Percentiles rank a stretch among this genome's conserved stretches.
These are phyloP conservation scores for Artemia sinica DNA, from an alignment of 2,888 invertebrate genomes.

Conservation along the genomic window DNA sequence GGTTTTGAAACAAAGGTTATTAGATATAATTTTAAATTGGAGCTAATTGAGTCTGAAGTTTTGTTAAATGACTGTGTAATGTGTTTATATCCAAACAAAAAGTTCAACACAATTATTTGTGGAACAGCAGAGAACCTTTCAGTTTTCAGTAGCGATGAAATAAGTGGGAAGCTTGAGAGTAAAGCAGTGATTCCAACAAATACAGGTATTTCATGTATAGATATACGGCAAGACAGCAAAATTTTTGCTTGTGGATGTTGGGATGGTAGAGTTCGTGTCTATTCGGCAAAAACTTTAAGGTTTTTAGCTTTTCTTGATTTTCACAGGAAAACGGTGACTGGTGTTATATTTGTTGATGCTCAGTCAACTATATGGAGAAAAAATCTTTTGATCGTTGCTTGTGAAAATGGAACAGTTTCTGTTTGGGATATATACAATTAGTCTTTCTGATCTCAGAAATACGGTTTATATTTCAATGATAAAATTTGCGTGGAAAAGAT, in stretches of 20 bases:
- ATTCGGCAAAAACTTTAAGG: neutral
- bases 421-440: conserved; percentile 6
- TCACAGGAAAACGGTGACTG: neutral
- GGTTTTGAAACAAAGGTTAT: conserved; percentile 13
- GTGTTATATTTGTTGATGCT: neutral
- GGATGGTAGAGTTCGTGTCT: conserved; percentile 5
- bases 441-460: neutral
- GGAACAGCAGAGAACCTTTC: conserved; percentile 10
- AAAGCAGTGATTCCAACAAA: neutral
- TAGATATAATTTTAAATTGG: neutral
- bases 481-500: too few relatives aligned
- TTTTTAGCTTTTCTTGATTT: neutral
- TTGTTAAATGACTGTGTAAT: neutral
- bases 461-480: too few relatives aligned
- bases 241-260: neutral
- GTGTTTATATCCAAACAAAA: neutral
- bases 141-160: neutral
- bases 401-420: conserved; percentile 2
- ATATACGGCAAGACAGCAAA: neutral
- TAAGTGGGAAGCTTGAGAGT: neutral
- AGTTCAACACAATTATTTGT: neutral
- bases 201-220: neutral
- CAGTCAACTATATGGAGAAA: conserved; percentile 4
- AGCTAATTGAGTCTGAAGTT: neutral
- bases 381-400: neutral